Base-by-base conservation (phyloP, 2,888 invertebrate species). In the Tortrix viridana region DNA sequence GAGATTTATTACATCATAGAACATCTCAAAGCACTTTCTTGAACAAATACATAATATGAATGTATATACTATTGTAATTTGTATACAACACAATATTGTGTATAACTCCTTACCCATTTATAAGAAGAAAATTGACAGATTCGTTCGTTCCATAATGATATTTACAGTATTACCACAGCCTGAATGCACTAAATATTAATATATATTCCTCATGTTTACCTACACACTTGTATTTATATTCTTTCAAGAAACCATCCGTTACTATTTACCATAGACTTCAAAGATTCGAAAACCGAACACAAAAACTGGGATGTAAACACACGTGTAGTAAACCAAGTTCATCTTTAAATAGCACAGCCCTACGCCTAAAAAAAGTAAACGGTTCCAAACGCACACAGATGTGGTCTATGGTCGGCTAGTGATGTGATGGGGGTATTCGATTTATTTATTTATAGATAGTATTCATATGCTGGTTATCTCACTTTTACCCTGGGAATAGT, bases 271-370 rank as follows among this genome's bases (percentile, higher is more conserved):
- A 26, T 58, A 23, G 48, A 58, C 63, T 53, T 63, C 63, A 63
- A 63, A 63, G 63, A 58, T 47, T 47, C 41, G 56, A 53, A 63
- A 57, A 63, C 58, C 63, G 58, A 63, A 53, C 57, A 63, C 58
- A 53, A 63, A 63, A 63, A 63, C 41, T 56, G 41, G 53, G 58
- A 63, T 63, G 63, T 63, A 63, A 63, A 63, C 63, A 63, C 62
- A 62, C 58, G 53, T 63, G 63, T 20, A 63, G 57, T 53, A 58
- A 65, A 60, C 65, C 65, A 65, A 65, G 65, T 65, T 65, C 65
- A 65, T 65, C 65, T 61, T 65, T 65, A 57, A 57, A 65, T 65
- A 65, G 65, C 57, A 2, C 63, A 47, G 65, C 61, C 60, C 56
- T 65, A 65, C 61, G 53, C 63, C 48, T 55, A 65, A 65, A 64